phyloP scores from a whole-genome alignment of 2,113 vertebrate genomes.

The Podiceps cristatus region DNA sequence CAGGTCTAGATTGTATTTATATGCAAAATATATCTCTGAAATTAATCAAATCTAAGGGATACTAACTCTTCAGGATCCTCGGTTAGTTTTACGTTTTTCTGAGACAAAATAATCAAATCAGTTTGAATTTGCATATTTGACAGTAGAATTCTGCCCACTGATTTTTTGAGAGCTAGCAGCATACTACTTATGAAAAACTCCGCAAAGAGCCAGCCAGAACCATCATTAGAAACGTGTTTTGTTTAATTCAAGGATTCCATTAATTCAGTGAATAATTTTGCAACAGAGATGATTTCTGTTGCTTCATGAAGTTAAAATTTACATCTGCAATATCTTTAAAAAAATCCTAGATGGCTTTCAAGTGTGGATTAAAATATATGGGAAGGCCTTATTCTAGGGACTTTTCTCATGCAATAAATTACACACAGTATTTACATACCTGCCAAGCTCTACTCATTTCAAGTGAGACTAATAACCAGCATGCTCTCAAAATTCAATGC shows the following conservation, averaged over 20 bases:
- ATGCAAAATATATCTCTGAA: background rate
- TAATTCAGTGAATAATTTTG: constrained; percentile 11
- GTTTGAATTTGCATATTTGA: background rate
- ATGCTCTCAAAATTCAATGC: background rate
- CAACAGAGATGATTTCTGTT: background rate
- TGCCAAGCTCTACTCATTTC: background rate
- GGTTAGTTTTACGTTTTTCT: background rate
- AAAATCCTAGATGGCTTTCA: background rate
- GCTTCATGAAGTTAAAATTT: constrained; percentile 4
- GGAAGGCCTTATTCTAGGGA: background rate
- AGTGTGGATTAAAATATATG: background rate
- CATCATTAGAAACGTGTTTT: background rate
- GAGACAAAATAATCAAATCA: background rate
- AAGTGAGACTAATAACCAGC: background rate
- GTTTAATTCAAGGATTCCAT: background rate
- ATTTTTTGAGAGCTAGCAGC: background rate
- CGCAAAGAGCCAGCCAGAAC: background rate
- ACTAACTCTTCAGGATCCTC: background rate
- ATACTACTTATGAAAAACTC: background rate
- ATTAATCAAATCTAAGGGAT: background rate
- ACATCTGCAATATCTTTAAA: background rate
- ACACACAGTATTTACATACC: background rate
- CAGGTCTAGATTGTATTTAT: background rate
- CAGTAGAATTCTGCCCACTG: background rate
- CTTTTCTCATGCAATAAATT: background rate